Percentiles rank a stretch among this genome's conserved stretches.
Conservation (phyloP, 2,797 vertebrate species). For the Arnoldichthys spilopterus region DNA sequence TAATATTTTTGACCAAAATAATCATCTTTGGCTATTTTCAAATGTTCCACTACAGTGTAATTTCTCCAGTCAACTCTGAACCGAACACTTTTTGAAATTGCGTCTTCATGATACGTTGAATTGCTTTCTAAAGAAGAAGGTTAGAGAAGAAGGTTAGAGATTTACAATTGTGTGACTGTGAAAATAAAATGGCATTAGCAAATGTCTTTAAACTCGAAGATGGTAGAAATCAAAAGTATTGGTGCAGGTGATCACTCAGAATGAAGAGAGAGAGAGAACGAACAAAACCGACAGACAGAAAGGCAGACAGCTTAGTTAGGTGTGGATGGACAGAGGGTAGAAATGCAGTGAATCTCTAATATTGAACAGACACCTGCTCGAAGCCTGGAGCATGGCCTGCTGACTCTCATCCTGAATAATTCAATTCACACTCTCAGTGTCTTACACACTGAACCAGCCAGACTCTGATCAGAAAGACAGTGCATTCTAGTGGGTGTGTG, state of each 20-base stretch:
- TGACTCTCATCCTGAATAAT: constrained; percentile 57
- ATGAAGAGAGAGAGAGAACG: background rate
- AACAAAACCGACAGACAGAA: constrained; percentile 26
- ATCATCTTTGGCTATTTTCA: too few species aligned
- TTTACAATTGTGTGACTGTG: too few species aligned
- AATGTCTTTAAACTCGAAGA: background rate
- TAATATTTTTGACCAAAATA: too few species aligned
- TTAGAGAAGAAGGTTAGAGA: too few species aligned
- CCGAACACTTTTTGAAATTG: too few species aligned
- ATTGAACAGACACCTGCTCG: constrained; percentile 51
- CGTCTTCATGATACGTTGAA: too few species aligned
- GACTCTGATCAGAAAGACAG: constrained; percentile 38
- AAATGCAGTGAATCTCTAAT: constrained; percentile 48
- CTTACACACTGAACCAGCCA: constrained; percentile 36
- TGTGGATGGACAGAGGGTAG: constrained; percentile 17
- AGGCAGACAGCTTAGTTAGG: constrained; percentile 16
- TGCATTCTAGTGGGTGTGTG: background rate
- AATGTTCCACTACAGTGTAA: too few species aligned
- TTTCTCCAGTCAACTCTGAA: too few species aligned
- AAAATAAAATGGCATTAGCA: too few species aligned
- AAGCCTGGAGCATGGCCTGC: constrained; percentile 35
- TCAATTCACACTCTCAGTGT: constrained; percentile 32
- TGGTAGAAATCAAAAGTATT: constrained; percentile 3
- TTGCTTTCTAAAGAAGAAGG: too few species aligned
- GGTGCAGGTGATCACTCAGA: constrained; percentile 13